These are phyloP conservation scores for Eptatretus burgeri DNA, from an alignment of 2,113 vertebrate genomes.

Conservation along the genomic window DNA sequence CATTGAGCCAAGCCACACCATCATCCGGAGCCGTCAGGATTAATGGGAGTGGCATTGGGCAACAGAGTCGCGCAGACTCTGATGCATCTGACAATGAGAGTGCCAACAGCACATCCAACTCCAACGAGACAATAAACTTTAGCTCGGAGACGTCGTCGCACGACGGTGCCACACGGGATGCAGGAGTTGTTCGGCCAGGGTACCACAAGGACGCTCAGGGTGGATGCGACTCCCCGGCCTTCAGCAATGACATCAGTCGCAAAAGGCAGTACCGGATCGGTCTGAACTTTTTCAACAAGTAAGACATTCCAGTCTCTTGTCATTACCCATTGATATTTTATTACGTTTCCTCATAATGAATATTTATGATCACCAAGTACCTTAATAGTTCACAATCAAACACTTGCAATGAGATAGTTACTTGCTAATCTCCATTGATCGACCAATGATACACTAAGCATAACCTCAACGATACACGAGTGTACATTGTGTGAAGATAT, in stretches of 20 bases:
- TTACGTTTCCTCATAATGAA: too few relatives aligned
- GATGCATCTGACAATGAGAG: conserved; percentile 93
- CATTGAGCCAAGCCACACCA: conserved; percentile 21
- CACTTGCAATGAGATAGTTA: too few relatives aligned
- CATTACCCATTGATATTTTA: too few relatives aligned
- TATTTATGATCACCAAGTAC: too few relatives aligned
- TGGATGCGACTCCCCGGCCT: conserved; percentile 92
- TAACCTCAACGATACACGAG: too few relatives aligned
- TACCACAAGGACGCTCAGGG: conserved; percentile 93
- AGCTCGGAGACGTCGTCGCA: conserved; percentile 77
- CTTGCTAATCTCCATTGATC: too few relatives aligned
- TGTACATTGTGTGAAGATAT: too few relatives aligned
- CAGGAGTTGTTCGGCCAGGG: conserved; percentile 74
- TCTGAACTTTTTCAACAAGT: conserved; percentile 97
- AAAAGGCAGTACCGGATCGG: conserved; percentile 85
- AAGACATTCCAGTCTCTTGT: conserved; percentile 13
- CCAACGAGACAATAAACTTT: conserved; percentile 87
- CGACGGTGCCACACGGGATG: conserved; percentile 54
- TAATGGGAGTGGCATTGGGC: conserved; percentile 42
- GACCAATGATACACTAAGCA: too few relatives aligned
- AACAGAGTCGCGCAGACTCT: conserved; percentile 79
- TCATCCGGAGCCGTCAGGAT: conserved; percentile 29
- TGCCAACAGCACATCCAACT: conserved; percentile 90
- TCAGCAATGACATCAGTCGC: conserved; percentile 78
- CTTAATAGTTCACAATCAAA: too few relatives aligned